Conservation (phyloP, 2,113 vertebrate species). For the Chitala chitala region DNA sequence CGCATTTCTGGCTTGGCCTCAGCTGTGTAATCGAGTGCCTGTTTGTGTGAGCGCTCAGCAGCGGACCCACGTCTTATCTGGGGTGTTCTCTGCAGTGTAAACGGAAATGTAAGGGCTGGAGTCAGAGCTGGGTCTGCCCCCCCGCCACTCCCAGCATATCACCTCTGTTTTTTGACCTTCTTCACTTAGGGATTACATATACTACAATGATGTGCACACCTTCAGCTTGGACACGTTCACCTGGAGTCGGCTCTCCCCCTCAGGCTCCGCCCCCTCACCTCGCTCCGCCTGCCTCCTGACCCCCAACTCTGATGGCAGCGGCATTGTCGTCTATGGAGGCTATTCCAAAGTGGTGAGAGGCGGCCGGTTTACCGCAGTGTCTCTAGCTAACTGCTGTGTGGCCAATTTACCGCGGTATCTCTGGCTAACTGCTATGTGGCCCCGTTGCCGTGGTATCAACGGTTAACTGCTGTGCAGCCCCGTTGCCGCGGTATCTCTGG, state of each 20-base stretch:
- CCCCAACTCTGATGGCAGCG: constrained; percentile 64
- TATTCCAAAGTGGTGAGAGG: constrained; percentile 85
- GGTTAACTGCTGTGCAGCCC: no score
- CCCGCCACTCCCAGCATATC: background rate
- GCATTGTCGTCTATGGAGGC: constrained; percentile 81
- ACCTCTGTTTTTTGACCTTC: background rate
- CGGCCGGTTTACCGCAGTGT: background rate
- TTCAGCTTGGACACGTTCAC: constrained; percentile 84
- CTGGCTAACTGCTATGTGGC: no score
- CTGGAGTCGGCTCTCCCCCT: constrained; percentile 74
- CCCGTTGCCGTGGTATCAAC: no score
- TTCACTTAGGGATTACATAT: constrained; percentile 83
- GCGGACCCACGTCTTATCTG: no score
- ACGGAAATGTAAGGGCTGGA: no score
- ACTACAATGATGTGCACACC: constrained; percentile 81
- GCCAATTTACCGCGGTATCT: no score
- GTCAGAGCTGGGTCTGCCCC: background rate
- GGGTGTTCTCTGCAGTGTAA: no score
- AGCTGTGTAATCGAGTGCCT: no score
- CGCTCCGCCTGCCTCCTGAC: constrained; percentile 84
- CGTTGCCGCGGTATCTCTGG: no score
- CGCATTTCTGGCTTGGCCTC: no score
- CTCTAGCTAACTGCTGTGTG: background rate
- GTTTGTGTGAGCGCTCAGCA: no score
- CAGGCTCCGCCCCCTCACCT: constrained; percentile 68